Base-by-base conservation (phyloP, 2,888 invertebrate genomes). In the Meteorus colon region DNA sequence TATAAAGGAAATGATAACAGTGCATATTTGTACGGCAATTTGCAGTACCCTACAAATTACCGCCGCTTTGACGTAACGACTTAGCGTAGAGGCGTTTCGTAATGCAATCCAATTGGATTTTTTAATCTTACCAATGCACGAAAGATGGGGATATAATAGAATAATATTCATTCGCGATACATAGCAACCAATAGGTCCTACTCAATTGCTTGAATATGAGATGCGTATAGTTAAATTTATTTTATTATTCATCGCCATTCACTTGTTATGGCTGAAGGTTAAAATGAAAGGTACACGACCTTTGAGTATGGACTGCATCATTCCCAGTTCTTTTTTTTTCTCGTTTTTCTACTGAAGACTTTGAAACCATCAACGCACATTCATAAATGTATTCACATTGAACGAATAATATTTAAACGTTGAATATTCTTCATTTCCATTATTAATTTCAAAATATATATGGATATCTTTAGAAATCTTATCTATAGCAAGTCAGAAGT, bases 21-120 rank as follows among this genome's bases (percentile, higher is more conserved):
- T 14, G 31, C 48, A 72, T 51, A 63, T 65, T 63, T 65, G 37
- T 31, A 55, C 51, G 34, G 19, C n/a, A 73, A 24, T 67, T 73
- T 24, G 34, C 37, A 41, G 8, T 73, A 37, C 16, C 34, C 27
- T 37, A 59, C 27, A 51, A 73, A 73, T 48, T 73, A 73, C 63
- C 19, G 24, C 19, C 14, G 31, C 63, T 73, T 65, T 65, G 73
- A 73, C 73, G 73, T 73, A 73, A 73, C 65, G 37, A 41, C 41
- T 65, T 65, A 24, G 48, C 29, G 24, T 14, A 55, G 34, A n/a
- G 41, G 71, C 8, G 48, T 63, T 72, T 72, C 48, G 31, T 31
- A 73, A 51, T 65, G 19, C 63, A 73, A 73, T 51, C 8, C 31
- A 51, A 68, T 70, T 55, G 14, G n/a, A 45, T 67, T 67, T 68